Evolutionary conservation across 2,113 vertebrate genomes (phyloP), one percentile per base, ranked within the genome.

Genomic region (Serinus canaria): DNA sequence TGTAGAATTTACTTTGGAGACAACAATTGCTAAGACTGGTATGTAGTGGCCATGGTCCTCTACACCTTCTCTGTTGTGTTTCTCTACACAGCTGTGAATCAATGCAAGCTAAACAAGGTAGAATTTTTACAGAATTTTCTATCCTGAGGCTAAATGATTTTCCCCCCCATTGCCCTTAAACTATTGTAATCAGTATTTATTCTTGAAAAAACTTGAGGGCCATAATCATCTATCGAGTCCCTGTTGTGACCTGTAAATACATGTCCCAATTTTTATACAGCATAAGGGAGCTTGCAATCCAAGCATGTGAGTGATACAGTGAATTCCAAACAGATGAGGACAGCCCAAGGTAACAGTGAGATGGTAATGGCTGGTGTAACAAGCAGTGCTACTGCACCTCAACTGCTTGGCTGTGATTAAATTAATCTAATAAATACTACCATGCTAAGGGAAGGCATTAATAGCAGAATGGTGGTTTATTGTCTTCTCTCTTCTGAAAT

Each of bases 381-480:
- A 75, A 81, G 79, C 39, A 83, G 30, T 17, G 67, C 79, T 89
- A 83, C 83, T 68, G 68, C 83, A 93, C 86, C 94, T 96, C 80
- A 79, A 75, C 39, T 66, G 39, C 60, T 92, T 83, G 44, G 30
- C 66, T 81, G 46, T 56, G 83, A 87, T 93, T 96, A 93, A 89
- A 87, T 64, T 92, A 95, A 92, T 92, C 56, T 69, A 95, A 70
- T 77, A 95, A 91, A 69, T 94, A 53, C 73, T 92, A 89, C 84
- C 67, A 91, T 73, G 41, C 70, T 90, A 89, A 82, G 86, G 89
- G 64, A 90, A 83, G 27, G 69, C 87, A 92, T 62, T 79, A 86
- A 94, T 46, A 84, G 66, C 86, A 78, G 83, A 81, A 94, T 50
- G 30, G 73, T 60, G 87, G 56, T 67, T 95, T 67, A 87, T 62